Evolutionary conservation across 2,113 vertebrate genomes (phyloP).

Genomic region (Amia ocellicauda): DNA sequence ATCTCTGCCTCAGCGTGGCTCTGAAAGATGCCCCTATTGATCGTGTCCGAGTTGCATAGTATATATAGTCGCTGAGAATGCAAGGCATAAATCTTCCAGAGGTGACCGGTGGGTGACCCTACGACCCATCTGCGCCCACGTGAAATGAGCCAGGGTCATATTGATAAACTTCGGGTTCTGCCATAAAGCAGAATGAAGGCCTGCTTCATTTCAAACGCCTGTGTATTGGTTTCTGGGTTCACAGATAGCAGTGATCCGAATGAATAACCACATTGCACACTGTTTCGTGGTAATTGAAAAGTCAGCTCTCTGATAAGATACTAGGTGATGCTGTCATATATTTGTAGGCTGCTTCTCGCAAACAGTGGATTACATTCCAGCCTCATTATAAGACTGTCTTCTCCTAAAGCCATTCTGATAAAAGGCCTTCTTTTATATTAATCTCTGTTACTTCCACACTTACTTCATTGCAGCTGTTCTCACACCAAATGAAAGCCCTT

Average conservation of each 20-base stretch:
- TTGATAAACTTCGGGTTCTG: constrained; percentile 47
- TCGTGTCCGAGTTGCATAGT: constrained; percentile 49
- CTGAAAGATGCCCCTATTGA: constrained; percentile 1
- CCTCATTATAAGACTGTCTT: background rate
- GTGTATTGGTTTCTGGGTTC: constrained; percentile 41
- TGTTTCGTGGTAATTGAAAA: constrained; percentile 55
- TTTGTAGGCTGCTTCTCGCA: background rate
- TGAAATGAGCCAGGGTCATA: constrained; percentile 47
- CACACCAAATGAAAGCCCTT: background rate
- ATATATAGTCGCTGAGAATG: constrained; percentile 50
- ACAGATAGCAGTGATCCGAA: constrained; percentile 31
- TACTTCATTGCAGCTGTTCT: background rate
- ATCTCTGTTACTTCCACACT: background rate
- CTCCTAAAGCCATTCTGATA: background rate
- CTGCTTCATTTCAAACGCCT: constrained; percentile 33
- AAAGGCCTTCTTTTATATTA: background rate
- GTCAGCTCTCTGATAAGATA: constrained; percentile 50
- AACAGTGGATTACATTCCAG: background rate
- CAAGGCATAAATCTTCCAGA: constrained; percentile 50
- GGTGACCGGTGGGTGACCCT: constrained; percentile 53
- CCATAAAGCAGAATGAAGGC: constrained; percentile 46
- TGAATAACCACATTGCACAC: constrained; percentile 37
- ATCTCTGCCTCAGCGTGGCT: background rate
- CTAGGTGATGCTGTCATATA: constrained; percentile 43
- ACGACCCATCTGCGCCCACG: constrained; percentile 46